These are phyloP conservation scores for Rhabdophis nuchalis DNA, from an alignment of 2,797 vertebrate genomes.

Conservation along the genomic window DNA sequence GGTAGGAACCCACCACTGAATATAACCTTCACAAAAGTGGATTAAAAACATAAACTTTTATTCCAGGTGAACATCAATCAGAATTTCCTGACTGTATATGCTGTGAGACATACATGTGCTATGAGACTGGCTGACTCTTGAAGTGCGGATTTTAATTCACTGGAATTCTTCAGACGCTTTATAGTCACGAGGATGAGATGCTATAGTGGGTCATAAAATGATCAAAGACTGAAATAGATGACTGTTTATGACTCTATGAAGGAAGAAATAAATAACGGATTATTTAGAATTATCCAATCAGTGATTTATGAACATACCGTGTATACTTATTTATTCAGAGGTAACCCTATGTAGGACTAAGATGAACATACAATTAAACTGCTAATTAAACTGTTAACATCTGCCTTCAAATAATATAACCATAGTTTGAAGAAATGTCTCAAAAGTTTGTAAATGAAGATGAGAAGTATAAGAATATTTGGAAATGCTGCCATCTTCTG, in stretches of 20 bases:
- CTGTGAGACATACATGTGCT: not conserved
- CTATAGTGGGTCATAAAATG: not conserved
- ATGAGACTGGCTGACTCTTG: not conserved
- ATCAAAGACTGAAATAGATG: not conserved
- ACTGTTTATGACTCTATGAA: not conserved
- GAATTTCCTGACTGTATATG: not conserved
- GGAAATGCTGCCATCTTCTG: slow-evolving; percentile 59
- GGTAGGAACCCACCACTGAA: too few relatives aligned
- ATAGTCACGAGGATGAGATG: not conserved
- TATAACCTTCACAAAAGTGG: too few relatives aligned
- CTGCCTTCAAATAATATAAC: not conserved
- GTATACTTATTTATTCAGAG: not conserved
- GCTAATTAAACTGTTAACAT: not conserved
- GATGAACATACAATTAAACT: not conserved
- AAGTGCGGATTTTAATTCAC: not conserved
- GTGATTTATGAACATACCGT: not conserved
- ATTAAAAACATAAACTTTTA: not conserved
- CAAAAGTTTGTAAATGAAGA: fast-evolving
- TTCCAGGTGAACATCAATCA: not conserved
- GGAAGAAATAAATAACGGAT: not conserved
- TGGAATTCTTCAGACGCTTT: not conserved
- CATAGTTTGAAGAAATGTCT: fast-evolving
- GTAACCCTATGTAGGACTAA: not conserved
- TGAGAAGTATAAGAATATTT: slow-evolving; percentile 17
- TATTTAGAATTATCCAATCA: not conserved